Evolutionary conservation across 2,888 invertebrate genomes (phyloP).

Genomic region (Calameuta pallipes): DNA sequence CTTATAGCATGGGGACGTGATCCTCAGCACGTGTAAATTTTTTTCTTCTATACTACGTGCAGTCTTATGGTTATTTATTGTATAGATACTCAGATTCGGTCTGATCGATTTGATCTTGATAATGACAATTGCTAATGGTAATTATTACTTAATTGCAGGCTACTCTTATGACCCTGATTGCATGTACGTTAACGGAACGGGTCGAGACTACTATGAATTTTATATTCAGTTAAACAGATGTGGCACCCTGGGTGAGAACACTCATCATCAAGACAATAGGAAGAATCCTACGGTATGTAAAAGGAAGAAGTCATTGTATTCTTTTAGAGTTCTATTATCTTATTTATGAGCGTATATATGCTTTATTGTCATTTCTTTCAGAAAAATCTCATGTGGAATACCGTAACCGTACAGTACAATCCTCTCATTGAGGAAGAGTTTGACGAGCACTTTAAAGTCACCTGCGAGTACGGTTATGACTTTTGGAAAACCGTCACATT

Average conservation of each 20-base stretch:
- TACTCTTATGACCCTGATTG: constrained; percentile 95
- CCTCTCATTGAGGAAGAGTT: constrained; percentile 92
- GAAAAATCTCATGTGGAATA: constrained; percentile 98
- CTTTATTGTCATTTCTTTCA: constrained; percentile 57
- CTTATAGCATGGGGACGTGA: background rate
- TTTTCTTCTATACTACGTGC: background rate
- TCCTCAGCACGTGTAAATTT: background rate
- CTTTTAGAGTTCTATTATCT: background rate
- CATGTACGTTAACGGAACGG: constrained; percentile 94
- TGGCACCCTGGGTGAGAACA: constrained; percentile 90
- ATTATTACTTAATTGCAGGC: constrained; percentile 69
- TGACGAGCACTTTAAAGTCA: constrained; percentile 95
- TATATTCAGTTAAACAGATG: constrained; percentile 93
- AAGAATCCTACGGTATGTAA: constrained; percentile 86
- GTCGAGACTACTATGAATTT: constrained; percentile 92
- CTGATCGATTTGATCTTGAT: background rate
- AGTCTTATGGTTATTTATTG: background rate
- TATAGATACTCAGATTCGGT: background rate
- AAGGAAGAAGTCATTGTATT: constrained; percentile 10
- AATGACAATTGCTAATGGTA: constrained; percentile 34
- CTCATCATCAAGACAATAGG: constrained; percentile 84
- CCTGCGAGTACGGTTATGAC: constrained; percentile 95
- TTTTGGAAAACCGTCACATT: constrained; percentile 97
- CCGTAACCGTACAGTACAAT: constrained; percentile 94
- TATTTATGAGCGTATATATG: background rate